A percentile compares a stretch with the other conserved stretches of the same genome.
These are phyloP conservation scores for Cybosia mesomella DNA, from an alignment of 2,888 invertebrate species.

Conservation along the genomic window DNA sequence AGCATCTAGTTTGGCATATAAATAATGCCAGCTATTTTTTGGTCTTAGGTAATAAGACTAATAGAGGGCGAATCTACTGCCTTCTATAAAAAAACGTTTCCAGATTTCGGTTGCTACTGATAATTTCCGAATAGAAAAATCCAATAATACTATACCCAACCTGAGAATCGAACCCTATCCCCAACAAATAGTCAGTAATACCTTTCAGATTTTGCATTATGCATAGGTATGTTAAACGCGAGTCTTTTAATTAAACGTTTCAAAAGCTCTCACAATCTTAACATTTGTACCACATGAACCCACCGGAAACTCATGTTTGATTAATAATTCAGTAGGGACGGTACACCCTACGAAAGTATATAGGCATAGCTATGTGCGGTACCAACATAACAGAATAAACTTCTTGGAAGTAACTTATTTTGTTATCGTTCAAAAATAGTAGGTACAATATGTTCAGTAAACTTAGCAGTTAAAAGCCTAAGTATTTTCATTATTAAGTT, in stretches of 20 bases:
- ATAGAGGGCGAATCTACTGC: no score
- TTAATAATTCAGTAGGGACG: constrained; percentile 62
- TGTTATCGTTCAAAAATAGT: constrained; percentile 40
- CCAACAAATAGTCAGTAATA: background rate
- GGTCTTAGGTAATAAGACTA: no score
- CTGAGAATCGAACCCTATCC: no score
- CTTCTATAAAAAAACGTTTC: no score
- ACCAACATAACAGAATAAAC: constrained; percentile 46
- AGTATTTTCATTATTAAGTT: constrained; percentile 50
- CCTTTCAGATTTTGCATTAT: background rate
- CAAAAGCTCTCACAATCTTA: constrained; percentile 17
- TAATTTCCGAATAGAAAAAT: no score
- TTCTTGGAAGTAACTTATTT: constrained; percentile 39
- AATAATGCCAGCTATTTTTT: no score
- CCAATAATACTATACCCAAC: no score
- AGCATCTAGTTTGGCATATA: no score
- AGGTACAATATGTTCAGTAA: constrained; percentile 25
- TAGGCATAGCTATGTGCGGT: constrained; percentile 8
- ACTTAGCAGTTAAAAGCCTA: constrained; percentile 36
- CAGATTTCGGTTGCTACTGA: no score
- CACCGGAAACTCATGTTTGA: constrained; percentile 58
- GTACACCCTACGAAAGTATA: constrained; percentile 8
- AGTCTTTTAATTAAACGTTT: background rate
- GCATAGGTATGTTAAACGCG: background rate
- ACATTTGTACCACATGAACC: constrained; percentile 29